Conservation (phyloP, 1,140 invertebrate genomes). For the Calycopis cecrops region DNA sequence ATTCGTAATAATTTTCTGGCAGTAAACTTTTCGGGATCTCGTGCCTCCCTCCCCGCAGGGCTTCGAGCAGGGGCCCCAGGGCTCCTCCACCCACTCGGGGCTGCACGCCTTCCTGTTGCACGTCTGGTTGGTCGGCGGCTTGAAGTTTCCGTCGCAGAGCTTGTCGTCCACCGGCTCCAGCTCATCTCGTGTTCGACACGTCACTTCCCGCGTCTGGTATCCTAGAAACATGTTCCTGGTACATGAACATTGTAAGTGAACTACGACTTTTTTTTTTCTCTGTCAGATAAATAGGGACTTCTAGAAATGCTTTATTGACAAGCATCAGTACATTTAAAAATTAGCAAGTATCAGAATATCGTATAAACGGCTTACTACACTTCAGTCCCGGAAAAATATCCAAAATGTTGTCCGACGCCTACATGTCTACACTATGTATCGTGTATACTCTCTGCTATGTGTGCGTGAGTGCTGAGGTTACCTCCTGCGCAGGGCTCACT, state of each 20-base stretch:
- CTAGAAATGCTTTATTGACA: too few relatives aligned
- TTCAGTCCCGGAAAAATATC: too few relatives aligned
- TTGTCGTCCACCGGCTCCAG: slow-evolving; percentile 81
- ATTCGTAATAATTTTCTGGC: slow-evolving; percentile 82
- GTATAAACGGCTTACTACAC: too few relatives aligned
- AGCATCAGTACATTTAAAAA: not conserved
- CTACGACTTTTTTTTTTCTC: too few relatives aligned
- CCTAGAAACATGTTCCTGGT: slow-evolving; percentile 67
- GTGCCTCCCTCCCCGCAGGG: slow-evolving; percentile 86
- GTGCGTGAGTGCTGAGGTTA: too few relatives aligned
- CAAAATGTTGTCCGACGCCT: too few relatives aligned
- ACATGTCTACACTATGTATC: not conserved
- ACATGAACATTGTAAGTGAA: too few relatives aligned
- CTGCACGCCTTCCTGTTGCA: slow-evolving; percentile 88
- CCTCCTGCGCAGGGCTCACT: slow-evolving; percentile 91
- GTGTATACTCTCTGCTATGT: not conserved
- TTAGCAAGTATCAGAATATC: too few relatives aligned
- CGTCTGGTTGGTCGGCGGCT: slow-evolving; percentile 80
- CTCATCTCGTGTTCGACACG: slow-evolving; percentile 81
- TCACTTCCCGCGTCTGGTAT: slow-evolving; percentile 82
- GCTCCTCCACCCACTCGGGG: slow-evolving; percentile 86
- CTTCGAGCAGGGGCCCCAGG: slow-evolving; percentile 90
- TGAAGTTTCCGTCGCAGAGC: slow-evolving; percentile 85
- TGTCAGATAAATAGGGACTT: too few relatives aligned
- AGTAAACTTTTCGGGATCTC: slow-evolving; percentile 83